phyloP scores from a whole-genome alignment of 2,113 vertebrate genomes.

The Pipa parva region DNA sequence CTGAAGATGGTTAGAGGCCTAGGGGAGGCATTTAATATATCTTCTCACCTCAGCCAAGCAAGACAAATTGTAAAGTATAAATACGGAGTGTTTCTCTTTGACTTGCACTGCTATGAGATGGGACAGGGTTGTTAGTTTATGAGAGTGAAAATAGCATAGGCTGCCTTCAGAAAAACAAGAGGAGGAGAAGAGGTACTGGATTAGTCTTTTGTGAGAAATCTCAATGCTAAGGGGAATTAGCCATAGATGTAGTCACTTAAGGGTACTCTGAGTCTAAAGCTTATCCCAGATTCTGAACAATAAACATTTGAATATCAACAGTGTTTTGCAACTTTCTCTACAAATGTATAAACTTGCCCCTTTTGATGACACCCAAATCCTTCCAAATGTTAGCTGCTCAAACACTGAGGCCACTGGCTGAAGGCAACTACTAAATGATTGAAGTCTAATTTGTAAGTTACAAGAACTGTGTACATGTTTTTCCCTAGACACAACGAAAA shows the following conservation, averaged over 20 bases:
- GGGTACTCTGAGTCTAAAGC: slow-evolving; percentile 97
- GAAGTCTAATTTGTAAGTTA: slow-evolving; percentile 48
- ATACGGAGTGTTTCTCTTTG: slow-evolving; percentile 91
- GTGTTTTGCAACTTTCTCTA: slow-evolving; percentile 99
- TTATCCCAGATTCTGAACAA: slow-evolving; percentile 99
- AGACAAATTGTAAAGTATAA: slow-evolving; percentile 95
- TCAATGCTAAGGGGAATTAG: slow-evolving; percentile 99
- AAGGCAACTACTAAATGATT: slow-evolving; percentile 57
- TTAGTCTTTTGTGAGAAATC: slow-evolving; percentile 92
- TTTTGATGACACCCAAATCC: slow-evolving; percentile 88
- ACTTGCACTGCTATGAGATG: slow-evolving; percentile 88
- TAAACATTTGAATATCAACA: slow-evolving; percentile 99
- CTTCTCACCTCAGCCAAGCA: slow-evolving; percentile 85
- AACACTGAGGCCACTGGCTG: slow-evolving; percentile 62
- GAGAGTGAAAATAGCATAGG: slow-evolving; percentile 95
- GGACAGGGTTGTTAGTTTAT: slow-evolving; percentile 99
- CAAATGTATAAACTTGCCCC: slow-evolving; percentile 99
- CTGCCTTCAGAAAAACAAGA: slow-evolving; percentile 73
- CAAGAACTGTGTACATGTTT: slow-evolving; percentile 32
- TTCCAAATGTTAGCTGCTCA: slow-evolving; percentile 73
- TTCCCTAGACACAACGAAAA: neutral
- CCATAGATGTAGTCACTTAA: slow-evolving; percentile 99
- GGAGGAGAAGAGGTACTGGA: slow-evolving; percentile 93
- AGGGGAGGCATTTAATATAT: slow-evolving; percentile 90
- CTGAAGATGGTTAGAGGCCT: slow-evolving; percentile 79